phyloP scores from a whole-genome alignment of 1,140 invertebrate genomes.

The Melipona quadrifasciata region DNA sequence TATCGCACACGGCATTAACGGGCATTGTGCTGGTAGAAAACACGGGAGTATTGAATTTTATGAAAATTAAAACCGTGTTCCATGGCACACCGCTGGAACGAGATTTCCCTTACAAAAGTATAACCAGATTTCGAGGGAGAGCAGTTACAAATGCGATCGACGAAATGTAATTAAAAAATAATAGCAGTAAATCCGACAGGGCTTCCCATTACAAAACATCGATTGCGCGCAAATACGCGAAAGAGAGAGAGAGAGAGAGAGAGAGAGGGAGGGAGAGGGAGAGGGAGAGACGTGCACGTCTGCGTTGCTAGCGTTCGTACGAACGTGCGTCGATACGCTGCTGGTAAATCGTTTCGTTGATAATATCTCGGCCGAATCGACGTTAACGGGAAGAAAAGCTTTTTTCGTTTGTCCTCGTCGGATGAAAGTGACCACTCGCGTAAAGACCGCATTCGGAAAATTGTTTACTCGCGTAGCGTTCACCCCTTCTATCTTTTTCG shows the following conservation, averaged over 20 bases:
- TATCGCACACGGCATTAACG: slow-evolving; percentile 37
- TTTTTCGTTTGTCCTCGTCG: not conserved
- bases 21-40: slow-evolving; percentile 51
- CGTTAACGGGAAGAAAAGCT: slow-evolving; percentile 7
- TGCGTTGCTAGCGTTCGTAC: slow-evolving; percentile 5
- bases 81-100: slow-evolving; percentile 20
- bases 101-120: slow-evolving; percentile 50
- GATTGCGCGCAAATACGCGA: not conserved
- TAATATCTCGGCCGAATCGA: slow-evolving; percentile 25
- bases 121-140: slow-evolving; percentile 34
- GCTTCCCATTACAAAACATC: slow-evolving; percentile 47
- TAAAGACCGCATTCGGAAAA: slow-evolving; percentile 28
- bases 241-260: too few relatives aligned
- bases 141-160: slow-evolving; percentile 43
- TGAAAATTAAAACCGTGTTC: slow-evolving; percentile 68
- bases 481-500: too few relatives aligned
- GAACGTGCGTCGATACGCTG: slow-evolving; percentile 12
- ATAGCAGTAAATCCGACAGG: slow-evolving; percentile 46
- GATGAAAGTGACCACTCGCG: slow-evolving; percentile 29
- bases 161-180: slow-evolving; percentile 64
- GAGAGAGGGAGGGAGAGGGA: too few relatives aligned
- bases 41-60: slow-evolving; percentile 61
- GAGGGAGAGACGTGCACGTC: not conserved
- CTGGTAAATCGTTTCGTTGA: slow-evolving; percentile 18
- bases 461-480: slow-evolving; percentile 31